These are phyloP conservation scores for Clarias macrocephalus DNA, from an alignment of 2,113 vertebrate species.

Conservation along the genomic window DNA sequence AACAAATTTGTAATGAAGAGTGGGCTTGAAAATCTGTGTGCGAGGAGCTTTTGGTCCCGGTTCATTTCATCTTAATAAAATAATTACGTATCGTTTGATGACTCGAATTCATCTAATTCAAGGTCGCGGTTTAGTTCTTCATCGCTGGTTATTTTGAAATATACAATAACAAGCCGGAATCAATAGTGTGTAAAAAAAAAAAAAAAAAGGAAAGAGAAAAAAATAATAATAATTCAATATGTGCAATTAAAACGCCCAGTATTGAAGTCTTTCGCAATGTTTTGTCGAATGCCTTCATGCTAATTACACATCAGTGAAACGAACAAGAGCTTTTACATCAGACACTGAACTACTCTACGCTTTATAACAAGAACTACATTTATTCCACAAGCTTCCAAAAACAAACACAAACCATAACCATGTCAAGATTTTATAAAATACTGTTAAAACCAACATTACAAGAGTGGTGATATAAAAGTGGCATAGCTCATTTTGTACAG, in stretches of 20 bases:
- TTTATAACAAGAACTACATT: background rate
- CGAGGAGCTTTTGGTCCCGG: background rate
- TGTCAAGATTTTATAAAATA: background rate
- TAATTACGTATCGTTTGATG: background rate
- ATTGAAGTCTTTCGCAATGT: background rate
- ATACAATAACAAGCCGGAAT: conserved; percentile 30
- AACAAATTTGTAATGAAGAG: background rate
- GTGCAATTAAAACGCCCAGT: conserved; percentile 60
- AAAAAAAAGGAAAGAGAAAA: conserved; percentile 49
- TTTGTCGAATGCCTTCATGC: background rate
- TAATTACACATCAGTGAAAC: background rate
- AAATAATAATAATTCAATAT: conserved; percentile 60
- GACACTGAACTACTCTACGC: background rate
- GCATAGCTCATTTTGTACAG: too few species aligned
- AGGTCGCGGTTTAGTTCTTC: background rate
- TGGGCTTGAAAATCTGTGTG: background rate
- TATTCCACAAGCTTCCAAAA: background rate
- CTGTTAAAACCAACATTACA: background rate
- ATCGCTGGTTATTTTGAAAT: background rate
- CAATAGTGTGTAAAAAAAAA: conserved; percentile 60
- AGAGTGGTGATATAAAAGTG: background rate
- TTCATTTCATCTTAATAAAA: background rate
- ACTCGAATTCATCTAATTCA: background rate
- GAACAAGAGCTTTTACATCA: background rate
- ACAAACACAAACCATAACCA: background rate